Percentiles rank a stretch among this genome's conserved stretches.
Evolutionary conservation across 2,797 vertebrate genomes (phyloP).

Genomic region (Ataeniobius toweri): DNA sequence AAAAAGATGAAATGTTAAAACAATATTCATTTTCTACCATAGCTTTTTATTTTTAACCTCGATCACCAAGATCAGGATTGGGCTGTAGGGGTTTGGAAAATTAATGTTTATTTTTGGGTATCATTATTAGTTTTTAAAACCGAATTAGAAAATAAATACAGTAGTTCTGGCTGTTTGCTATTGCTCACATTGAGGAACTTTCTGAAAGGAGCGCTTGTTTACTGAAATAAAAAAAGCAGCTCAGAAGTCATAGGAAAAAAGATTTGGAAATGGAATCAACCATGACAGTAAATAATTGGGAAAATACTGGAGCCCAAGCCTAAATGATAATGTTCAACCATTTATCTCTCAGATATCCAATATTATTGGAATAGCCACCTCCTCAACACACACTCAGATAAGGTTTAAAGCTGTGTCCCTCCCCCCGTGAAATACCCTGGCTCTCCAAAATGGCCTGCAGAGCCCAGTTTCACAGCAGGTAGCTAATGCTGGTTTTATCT

Average conservation of each 20-base stretch:
- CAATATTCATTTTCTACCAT: not conserved
- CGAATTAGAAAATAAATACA: not conserved
- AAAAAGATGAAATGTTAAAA: not conserved
- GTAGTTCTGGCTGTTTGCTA: not conserved
- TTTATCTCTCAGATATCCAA: conserved; percentile 62
- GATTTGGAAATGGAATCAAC: conserved; percentile 5
- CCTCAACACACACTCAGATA: conserved; percentile 13
- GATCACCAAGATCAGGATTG: not conserved
- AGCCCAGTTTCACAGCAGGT: conserved; percentile 67
- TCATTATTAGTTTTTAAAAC: not conserved
- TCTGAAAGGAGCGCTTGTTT: not conserved
- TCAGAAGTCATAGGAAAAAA: conserved; percentile 7
- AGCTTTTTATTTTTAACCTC: not conserved
- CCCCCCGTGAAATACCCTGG: conserved; percentile 32
- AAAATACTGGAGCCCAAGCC: conserved; percentile 13
- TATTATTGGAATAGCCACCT: conserved; percentile 41
- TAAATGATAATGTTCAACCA: conserved; percentile 30
- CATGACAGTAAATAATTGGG: conserved; percentile 18
- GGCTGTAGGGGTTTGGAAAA: not conserved
- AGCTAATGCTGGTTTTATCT: conserved; percentile 77
- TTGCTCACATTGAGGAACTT: not conserved
- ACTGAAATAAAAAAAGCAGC: not conserved
- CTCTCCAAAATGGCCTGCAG: conserved; percentile 54
- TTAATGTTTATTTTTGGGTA: not conserved
- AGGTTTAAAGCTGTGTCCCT: conserved; percentile 10